Evolutionary conservation across 2,797 vertebrate species (phyloP).

Genomic region (Limnodromus scolopaceus): DNA sequence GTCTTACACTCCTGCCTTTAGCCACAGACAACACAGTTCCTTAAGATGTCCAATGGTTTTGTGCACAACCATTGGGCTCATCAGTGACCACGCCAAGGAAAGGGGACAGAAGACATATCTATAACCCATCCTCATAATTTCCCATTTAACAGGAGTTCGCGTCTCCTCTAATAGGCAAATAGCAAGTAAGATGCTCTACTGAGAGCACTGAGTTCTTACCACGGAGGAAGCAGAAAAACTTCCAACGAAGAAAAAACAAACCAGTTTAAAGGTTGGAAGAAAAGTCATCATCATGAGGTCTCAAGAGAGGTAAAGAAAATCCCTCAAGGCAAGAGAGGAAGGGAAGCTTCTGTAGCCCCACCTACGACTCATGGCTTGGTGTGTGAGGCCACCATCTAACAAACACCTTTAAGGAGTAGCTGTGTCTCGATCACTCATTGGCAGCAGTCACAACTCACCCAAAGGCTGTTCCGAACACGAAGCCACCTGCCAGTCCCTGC

Average conservation of each 20-base stretch:
- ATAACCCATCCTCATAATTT: neutral
- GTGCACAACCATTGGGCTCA: neutral
- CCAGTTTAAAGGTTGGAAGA: neutral
- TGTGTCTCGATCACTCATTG: neutral
- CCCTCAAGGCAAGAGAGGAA: neutral
- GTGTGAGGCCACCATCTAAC: neutral
- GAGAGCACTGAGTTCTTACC: neutral
- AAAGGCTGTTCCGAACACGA: slow-evolving; percentile 83
- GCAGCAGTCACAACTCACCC: slow-evolving; percentile 83
- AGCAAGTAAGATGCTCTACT: neutral
- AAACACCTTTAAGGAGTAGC: neutral
- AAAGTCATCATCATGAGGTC: neutral
- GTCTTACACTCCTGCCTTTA: neutral
- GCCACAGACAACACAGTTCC: neutral
- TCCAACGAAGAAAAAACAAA: neutral
- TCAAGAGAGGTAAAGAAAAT: neutral
- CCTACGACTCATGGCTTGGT: neutral
- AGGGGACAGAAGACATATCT: neutral
- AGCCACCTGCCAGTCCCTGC: slow-evolving; percentile 84
- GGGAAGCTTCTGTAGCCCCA: neutral
- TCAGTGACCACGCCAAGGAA: neutral
- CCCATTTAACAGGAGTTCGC: neutral
- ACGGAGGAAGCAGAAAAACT: neutral
- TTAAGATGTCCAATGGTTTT: neutral
- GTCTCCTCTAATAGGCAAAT: neutral